Conservation (phyloP, 1,140 invertebrate genomes). For the Trigoniulus corallinus region DNA sequence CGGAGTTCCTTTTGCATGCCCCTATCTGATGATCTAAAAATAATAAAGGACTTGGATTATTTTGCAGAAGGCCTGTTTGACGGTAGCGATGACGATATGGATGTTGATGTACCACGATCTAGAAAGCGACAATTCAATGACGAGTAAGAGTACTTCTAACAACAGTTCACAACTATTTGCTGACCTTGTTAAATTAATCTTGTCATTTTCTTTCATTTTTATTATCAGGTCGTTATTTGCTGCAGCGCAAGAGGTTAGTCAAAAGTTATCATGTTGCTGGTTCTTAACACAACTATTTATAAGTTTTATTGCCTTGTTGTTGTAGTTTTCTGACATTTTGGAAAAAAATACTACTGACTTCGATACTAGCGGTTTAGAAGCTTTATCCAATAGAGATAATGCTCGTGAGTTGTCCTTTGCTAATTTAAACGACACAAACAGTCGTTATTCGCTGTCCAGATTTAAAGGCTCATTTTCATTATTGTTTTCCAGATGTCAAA, state of each 20-base stretch:
- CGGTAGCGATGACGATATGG: constrained; percentile 7
- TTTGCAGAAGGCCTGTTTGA: constrained; percentile 10
- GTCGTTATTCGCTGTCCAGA: too few relatives aligned
- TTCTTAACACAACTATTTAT: not conserved
- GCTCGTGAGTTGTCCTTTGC: constrained; percentile 9
- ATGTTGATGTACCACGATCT: not conserved
- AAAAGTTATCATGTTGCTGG: not conserved
- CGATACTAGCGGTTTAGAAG: constrained; percentile 16
- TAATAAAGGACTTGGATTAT: constrained; percentile 7
- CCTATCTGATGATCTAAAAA: constrained; percentile 5
- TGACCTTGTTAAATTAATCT: too few relatives aligned
- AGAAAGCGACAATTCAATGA: not conserved
- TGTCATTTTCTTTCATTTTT: too few relatives aligned
- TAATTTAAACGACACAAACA: not conserved
- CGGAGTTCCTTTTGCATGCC: constrained; percentile 9
- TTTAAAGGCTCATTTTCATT: too few relatives aligned
- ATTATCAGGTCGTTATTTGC: constrained; percentile 17
- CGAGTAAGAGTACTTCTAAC: too few relatives aligned
- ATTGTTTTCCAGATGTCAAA: constrained; percentile 11
- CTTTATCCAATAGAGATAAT: constrained; percentile 13
- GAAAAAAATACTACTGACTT: constrained; percentile 18
- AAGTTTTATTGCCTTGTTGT: constrained; percentile 5
- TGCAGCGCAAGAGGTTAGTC: constrained; percentile 19
- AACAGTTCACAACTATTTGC: too few relatives aligned
- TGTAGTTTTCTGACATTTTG: constrained; percentile 22